phyloP scores from a whole-genome alignment of 2,888 invertebrate genomes.

The Ecdyonurus torrentis region DNA sequence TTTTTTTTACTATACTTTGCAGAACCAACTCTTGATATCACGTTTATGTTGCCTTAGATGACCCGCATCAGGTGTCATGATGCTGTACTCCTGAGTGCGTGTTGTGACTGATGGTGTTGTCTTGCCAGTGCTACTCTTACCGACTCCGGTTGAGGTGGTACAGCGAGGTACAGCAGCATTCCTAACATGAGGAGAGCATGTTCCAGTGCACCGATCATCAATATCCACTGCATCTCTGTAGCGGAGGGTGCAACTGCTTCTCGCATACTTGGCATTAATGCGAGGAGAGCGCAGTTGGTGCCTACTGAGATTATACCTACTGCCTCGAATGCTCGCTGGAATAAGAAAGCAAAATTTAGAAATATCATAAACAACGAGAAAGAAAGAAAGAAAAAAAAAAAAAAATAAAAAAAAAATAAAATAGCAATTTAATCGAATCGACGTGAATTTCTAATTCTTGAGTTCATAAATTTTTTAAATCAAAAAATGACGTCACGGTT shows the following conservation, averaged over 20 bases:
- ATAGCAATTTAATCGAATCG: too few species aligned
- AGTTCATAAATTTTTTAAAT: too few species aligned
- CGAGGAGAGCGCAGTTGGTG: conserved; percentile 57
- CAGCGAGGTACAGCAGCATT: conserved; percentile 44
- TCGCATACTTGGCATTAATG: conserved; percentile 45
- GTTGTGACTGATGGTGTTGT: conserved; percentile 40
- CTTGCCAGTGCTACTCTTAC: conserved; percentile 43
- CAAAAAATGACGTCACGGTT: too few species aligned
- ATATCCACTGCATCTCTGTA: conserved; percentile 30
- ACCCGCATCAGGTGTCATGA: too few species aligned
- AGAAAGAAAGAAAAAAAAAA: too few species aligned
- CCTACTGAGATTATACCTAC: conserved; percentile 49
- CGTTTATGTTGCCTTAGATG: too few species aligned
- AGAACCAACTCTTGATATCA: background rate
- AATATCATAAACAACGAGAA: too few species aligned
- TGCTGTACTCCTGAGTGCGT: conserved; percentile 37
- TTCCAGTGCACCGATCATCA: conserved; percentile 49
- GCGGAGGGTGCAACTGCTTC: conserved; percentile 23
- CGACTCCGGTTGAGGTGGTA: conserved; percentile 53
- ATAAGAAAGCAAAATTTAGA: too few species aligned
- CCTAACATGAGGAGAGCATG: conserved; percentile 48
- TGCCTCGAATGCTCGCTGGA: conserved; percentile 44
- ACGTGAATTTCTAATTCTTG: too few species aligned
- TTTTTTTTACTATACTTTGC: too few species aligned
- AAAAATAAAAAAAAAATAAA: too few species aligned